Base-by-base conservation (phyloP, 2,797 vertebrate genomes). In the Allobates femoralis region DNA sequence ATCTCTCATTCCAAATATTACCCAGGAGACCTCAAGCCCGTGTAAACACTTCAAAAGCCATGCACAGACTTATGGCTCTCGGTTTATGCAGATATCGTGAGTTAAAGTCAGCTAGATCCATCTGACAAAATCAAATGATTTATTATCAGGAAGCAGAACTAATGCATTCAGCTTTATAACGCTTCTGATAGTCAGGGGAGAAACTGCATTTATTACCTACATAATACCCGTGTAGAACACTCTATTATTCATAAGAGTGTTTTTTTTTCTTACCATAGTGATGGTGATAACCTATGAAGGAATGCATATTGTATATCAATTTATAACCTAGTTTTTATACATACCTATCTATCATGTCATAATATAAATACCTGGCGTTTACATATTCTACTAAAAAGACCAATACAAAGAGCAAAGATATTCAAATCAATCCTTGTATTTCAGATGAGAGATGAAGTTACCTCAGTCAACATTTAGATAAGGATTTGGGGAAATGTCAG, bases 171-270 rank as follows among this genome's bases (percentile, higher is more conserved):
- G 93, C 91, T 96, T 94, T 95, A 95, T 92, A 95, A 95, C 93
- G 94, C 94, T 96, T 94, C 94, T 94, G 94, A 94, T 94, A 96
- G 95, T 91, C 92, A 90, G 89, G 89, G 93, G 91, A 95, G 94
- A 95, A 91, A 89, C 91, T 92, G 92, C 90, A 92, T 97, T 97
- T 96, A 97, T 97, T 96, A 96, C 95, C 94, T 93, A 93, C 93
- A 93, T 94, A 96, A 95, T 95, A 94, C 93, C 93, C 3, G n/a
- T 94, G 94, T 92, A 93, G 91, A 93, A 91, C 91, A 94, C 93
- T 97, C 95, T 96, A 96, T 98, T 97, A 97, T 97, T 98, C 96
- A 98, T 97, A 95, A 96, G 95, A 93, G 95, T 93, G 94, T 92
- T 92, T 95, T 95, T 93, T 91, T 95, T n/a, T n/a, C n/a, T n/a